Percentiles rank a stretch among this genome's conserved stretches.
These are phyloP conservation scores for Climacteris rufus DNA, from an alignment of 2,113 vertebrate genomes.

Conservation along the genomic window DNA sequence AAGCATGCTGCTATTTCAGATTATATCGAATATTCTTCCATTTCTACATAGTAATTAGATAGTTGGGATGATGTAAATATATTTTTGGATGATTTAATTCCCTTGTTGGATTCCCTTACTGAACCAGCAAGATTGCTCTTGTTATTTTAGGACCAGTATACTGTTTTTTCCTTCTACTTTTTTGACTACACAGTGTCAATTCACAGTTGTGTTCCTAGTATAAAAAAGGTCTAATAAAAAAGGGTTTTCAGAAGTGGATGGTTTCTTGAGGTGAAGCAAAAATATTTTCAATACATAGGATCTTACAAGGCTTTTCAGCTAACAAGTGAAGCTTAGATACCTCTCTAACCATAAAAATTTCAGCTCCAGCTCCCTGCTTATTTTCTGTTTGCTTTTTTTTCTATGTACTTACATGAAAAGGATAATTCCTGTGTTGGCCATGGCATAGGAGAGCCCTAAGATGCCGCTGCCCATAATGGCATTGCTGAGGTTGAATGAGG, in stretches of 20 bases:
- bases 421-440: conserved; percentile 96
- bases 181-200: background rate
- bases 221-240: background rate
- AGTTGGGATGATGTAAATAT: background rate
- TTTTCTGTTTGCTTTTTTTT: background rate
- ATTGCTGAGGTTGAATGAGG: conserved; percentile 94
- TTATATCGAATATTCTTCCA: background rate
- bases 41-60: background rate
- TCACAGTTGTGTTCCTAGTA: background rate
- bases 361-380: background rate
- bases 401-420: conserved; percentile 87
- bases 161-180: background rate
- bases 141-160: background rate
- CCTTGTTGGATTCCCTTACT: background rate
- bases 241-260: background rate
- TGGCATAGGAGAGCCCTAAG: conserved; percentile 91
- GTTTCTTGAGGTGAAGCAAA: background rate
- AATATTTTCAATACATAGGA: background rate
- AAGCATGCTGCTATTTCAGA: background rate
- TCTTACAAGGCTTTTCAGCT: background rate
- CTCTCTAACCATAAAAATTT: background rate
- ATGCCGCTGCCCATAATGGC: conserved; percentile 99
- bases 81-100: background rate
- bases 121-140: background rate
- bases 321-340: background rate